Conservation (phyloP, 2,888 invertebrate species). For the Frankliniella intonsa region DNA sequence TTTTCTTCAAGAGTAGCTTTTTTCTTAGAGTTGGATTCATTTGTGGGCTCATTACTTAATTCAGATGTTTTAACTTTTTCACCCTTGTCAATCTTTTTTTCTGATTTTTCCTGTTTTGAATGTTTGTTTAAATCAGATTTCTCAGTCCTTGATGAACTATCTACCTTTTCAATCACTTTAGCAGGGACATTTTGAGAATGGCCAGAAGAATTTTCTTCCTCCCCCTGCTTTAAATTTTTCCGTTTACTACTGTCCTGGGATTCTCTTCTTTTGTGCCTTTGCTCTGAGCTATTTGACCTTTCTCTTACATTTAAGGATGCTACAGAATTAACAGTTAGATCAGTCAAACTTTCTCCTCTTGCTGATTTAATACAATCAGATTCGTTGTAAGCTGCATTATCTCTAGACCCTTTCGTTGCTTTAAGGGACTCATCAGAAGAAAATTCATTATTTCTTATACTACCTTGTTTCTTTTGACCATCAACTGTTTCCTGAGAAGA, state of each 20-base stretch:
- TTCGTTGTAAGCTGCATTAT: neutral
- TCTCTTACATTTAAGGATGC: neutral
- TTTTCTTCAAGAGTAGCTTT: conserved; percentile 42
- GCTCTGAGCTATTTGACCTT: neutral
- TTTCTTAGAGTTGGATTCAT: neutral
- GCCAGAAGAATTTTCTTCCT: neutral
- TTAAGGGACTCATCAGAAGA: neutral
- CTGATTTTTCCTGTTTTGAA: conserved; percentile 37
- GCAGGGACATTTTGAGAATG: neutral
- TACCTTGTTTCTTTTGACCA: neutral
- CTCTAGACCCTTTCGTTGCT: neutral
- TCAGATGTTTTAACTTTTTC: conserved; percentile 36
- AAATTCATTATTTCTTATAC: conserved; percentile 36
- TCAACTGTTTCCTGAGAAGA: conserved; percentile 32
- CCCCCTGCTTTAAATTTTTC: neutral
- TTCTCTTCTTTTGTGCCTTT: neutral
- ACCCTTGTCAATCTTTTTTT: conserved; percentile 34
- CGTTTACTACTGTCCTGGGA: neutral
- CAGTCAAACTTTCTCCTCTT: too few relatives aligned
- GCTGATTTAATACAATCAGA: neutral
- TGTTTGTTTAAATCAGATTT: conserved; percentile 19
- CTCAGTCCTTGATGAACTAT: neutral
- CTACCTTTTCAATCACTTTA: neutral
- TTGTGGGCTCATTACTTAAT: conserved; percentile 28
- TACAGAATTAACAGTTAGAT: too few relatives aligned